A percentile compares a stretch with the other conserved stretches of the same genome.
Evolutionary conservation across 1,140 invertebrate species (phyloP).

Genomic region (Telenomus remus): DNA sequence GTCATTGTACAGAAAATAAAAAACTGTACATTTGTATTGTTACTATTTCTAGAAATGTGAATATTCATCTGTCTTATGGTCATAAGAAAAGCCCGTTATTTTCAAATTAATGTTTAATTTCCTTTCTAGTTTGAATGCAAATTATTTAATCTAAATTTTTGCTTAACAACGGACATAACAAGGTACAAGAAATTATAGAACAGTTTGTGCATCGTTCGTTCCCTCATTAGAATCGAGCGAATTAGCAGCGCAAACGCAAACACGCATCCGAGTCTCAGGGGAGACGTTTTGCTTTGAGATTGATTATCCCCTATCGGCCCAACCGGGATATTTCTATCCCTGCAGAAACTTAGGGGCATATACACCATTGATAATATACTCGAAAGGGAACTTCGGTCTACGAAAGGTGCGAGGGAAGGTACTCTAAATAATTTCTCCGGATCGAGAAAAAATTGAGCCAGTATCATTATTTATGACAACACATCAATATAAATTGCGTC

Average conservation of each 20-base stretch:
- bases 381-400: conserved; percentile 40
- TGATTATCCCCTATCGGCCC: conserved; percentile 73
- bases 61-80: background rate
- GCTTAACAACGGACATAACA: too few species aligned
- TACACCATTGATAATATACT: conserved; percentile 63
- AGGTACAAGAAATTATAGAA: conserved; percentile 37
- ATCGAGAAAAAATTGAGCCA: conserved; percentile 27
- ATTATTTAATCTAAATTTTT: background rate
- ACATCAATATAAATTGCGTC: conserved; percentile 26
- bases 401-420: conserved; percentile 23
- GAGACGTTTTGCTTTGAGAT: conserved; percentile 64
- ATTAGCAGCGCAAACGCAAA: conserved; percentile 70
- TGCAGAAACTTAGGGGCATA: conserved; percentile 60
- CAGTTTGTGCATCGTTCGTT: conserved; percentile 58
- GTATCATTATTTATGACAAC: conserved; percentile 35
- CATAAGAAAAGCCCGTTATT: background rate
- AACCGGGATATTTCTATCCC: conserved; percentile 64
- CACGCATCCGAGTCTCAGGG: conserved; percentile 60
- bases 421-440: conserved; percentile 34
- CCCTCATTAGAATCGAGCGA: conserved; percentile 70
- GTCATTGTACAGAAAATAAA: too few species aligned
- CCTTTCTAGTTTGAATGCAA: background rate
- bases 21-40: too few species aligned
- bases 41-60: too few species aligned
- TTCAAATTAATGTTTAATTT: background rate